Percentiles rank a stretch among this genome's conserved stretches.
phyloP scores from a whole-genome alignment of 2,797 vertebrate species.

The Coilia nasus region DNA sequence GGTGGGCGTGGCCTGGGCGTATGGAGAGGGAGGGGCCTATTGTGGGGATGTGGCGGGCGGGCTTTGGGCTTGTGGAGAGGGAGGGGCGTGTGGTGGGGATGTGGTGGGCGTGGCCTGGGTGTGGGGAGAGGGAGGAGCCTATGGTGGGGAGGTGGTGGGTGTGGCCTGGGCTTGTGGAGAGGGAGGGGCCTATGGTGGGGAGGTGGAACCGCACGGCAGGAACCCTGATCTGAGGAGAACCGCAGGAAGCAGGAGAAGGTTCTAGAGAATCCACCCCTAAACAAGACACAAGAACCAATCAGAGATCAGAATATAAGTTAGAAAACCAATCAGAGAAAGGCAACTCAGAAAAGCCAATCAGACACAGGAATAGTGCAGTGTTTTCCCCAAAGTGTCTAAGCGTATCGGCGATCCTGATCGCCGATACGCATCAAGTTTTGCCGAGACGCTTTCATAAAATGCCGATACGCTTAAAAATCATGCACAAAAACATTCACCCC shows the following conservation, averaged over 20 bases:
- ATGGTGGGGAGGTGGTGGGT: no score
- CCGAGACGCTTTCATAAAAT: no score
- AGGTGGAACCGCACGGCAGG: constrained; percentile 30
- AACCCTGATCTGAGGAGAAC: not conserved
- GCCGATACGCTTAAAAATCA: no score
- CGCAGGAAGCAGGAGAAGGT: not conserved
- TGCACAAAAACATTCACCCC: no score
- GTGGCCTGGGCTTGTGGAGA: constrained; percentile 52
- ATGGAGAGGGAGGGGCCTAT: not conserved
- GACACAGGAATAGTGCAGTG: no score
- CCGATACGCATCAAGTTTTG: no score
- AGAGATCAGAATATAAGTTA: not conserved
- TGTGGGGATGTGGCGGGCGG: no score
- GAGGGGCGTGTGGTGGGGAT: no score
- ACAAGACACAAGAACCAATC: not conserved
- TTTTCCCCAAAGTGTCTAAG: no score
- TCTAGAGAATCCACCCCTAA: not conserved
- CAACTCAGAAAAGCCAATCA: no score
- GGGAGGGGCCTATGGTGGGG: not conserved
- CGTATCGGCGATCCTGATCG: no score
- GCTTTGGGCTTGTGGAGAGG: constrained; percentile 46
- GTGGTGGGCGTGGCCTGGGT: constrained; percentile 56
- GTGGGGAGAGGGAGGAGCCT: constrained; percentile 33
- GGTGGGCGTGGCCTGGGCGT: no score
- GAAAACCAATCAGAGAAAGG: not conserved